These are phyloP conservation scores for Glyptemys insculpta DNA, from an alignment of 2,797 vertebrate genomes.

Conservation along the genomic window DNA sequence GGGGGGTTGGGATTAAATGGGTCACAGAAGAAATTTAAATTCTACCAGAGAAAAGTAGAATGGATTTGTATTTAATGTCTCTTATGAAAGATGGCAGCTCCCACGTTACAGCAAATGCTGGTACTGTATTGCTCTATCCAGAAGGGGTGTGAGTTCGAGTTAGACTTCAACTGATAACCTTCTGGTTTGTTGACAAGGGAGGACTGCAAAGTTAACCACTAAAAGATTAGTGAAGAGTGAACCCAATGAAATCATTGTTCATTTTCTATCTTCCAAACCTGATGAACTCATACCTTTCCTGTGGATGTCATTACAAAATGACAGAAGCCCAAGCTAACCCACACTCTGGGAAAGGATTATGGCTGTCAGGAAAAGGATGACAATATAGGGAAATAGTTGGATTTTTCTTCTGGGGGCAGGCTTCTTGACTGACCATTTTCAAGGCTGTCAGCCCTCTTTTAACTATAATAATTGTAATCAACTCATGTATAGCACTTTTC, in stretches of 20 bases:
- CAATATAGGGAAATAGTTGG: neutral
- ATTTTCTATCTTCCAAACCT: neutral
- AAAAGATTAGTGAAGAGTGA: neutral
- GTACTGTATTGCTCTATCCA: neutral
- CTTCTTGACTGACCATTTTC: neutral
- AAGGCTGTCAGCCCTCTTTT: neutral
- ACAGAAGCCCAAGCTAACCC: neutral
- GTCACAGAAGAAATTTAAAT: neutral
- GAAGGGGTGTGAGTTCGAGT: neutral
- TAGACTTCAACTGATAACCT: neutral
- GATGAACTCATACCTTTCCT: neutral
- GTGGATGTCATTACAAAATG: neutral
- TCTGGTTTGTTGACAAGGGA: neutral
- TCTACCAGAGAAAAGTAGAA: neutral
- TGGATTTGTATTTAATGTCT: neutral
- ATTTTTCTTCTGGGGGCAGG: neutral
- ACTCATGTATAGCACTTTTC: neutral
- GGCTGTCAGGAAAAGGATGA: neutral
- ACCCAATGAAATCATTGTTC: neutral
- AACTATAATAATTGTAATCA: neutral
- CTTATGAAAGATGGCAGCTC: neutral
- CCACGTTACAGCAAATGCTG: neutral
- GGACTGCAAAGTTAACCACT: neutral
- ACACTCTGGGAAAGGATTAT: neutral
- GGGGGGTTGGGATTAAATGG: neutral